Evolutionary conservation across 2,113 vertebrate species (phyloP).

Genomic region (Triplophysa tibetana): DNA sequence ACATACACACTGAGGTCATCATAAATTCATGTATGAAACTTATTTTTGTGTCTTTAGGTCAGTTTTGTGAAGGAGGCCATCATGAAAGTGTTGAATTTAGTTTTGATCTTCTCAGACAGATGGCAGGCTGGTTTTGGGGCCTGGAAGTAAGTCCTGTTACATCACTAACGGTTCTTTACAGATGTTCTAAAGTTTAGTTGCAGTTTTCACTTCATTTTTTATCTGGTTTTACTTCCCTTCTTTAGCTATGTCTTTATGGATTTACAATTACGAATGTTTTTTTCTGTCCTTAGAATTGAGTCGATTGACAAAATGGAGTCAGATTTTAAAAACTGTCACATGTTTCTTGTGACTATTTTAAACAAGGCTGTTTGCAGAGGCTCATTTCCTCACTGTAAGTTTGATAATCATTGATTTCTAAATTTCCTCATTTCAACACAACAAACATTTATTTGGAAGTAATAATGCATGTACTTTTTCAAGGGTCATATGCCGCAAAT

Average conservation of each 20-base stretch:
- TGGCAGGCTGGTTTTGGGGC: slow-evolving; percentile 93
- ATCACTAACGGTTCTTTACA: background rate
- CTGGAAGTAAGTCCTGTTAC: slow-evolving; percentile 84
- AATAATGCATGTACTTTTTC: too few relatives aligned
- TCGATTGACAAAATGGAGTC: slow-evolving; percentile 98
- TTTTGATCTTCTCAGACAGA: slow-evolving; percentile 96
- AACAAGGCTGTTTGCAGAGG: slow-evolving; percentile 97
- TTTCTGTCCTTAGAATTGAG: slow-evolving; percentile 80
- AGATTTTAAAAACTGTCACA: slow-evolving; percentile 98
- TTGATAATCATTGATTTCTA: background rate
- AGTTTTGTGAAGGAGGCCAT: slow-evolving; percentile 98
- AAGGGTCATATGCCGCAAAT: too few relatives aligned
- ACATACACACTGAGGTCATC: too few relatives aligned
- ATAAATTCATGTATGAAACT: too few relatives aligned
- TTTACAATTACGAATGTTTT: background rate
- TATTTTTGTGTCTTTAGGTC: slow-evolving; percentile 74
- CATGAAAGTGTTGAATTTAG: slow-evolving; percentile 96
- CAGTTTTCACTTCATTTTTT: background rate
- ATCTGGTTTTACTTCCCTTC: background rate
- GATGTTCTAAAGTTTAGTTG: background rate
- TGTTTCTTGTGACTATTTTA: slow-evolving; percentile 96
- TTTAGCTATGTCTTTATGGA: background rate
- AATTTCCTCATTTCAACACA: too few relatives aligned
- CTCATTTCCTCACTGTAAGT: slow-evolving; percentile 96
- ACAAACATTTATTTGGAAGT: too few relatives aligned